These are phyloP conservation scores for Cordylochernes scorpioides DNA, from an alignment of 2,888 invertebrate genomes.

Conservation along the genomic window DNA sequence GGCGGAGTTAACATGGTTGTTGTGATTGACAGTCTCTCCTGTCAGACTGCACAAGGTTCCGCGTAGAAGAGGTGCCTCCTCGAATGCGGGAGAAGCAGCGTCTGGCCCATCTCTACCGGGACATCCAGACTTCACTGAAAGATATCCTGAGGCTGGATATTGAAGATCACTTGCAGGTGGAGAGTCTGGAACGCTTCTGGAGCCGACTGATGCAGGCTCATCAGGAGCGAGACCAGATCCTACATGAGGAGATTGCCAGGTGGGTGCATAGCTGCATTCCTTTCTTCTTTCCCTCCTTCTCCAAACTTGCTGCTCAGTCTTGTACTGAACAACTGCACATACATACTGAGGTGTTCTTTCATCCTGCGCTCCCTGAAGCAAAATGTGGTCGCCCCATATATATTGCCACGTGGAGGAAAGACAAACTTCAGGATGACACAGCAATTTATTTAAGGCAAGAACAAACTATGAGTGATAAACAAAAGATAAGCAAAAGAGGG, in stretches of 20 bases:
- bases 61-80: conserved; percentile 74
- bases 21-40: conserved; percentile 29
- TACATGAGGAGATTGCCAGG: conserved; percentile 63
- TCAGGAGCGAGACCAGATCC: conserved; percentile 65
- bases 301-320: too few relatives aligned
- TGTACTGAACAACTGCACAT: too few relatives aligned
- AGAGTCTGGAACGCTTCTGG: conserved; percentile 56
- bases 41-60: conserved; percentile 68
- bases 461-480: too few relatives aligned
- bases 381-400: too few relatives aligned
- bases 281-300: too few relatives aligned
- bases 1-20: too few relatives aligned
- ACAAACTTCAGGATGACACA: too few relatives aligned
- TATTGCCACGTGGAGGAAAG: too few relatives aligned
- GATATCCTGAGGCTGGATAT: conserved; percentile 19
- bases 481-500: too few relatives aligned
- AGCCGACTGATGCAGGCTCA: conserved; percentile 56
- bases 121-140: conserved; percentile 18
- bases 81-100: conserved; percentile 67
- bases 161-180: conserved; percentile 15
- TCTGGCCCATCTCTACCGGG: conserved; percentile 47
- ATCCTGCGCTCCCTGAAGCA: too few relatives aligned
- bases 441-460: too few relatives aligned
- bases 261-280: conserved; percentile 12
- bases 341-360: too few relatives aligned